Evolutionary conservation across 2,113 vertebrate genomes (phyloP).

Genomic region (Phalacrocorax pelagicus): DNA sequence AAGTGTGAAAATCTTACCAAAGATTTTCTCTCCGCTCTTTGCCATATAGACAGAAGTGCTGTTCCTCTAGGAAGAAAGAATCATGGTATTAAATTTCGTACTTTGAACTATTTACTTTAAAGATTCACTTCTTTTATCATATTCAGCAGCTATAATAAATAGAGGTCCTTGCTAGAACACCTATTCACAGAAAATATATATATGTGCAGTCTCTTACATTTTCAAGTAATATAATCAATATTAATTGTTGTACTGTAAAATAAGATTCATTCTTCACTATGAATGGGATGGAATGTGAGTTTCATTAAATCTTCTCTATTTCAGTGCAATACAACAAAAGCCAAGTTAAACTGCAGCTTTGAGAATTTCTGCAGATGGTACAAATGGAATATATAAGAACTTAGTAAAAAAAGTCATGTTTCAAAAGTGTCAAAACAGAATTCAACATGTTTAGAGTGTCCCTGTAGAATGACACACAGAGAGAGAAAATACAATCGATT

Average conservation of each 20-base stretch:
- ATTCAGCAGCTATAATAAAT: conserved; percentile 3
- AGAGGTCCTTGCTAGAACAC: background rate
- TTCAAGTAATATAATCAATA: conserved; percentile 35
- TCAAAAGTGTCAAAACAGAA: conserved; percentile 21
- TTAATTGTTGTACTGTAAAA: conserved; percentile 35
- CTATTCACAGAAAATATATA: background rate
- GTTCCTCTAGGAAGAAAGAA: background rate
- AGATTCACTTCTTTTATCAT: background rate
- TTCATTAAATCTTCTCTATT: conserved; percentile 34
- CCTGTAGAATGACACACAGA: background rate
- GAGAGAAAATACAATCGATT: background rate
- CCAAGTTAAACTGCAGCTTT: conserved; percentile 16
- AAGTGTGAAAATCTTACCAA: background rate
- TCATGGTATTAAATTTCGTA: background rate
- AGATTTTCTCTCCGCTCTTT: background rate
- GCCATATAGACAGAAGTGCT: background rate
- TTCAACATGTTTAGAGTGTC: background rate
- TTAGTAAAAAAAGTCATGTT: background rate
- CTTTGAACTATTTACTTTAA: conserved; percentile 4
- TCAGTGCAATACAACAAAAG: conserved; percentile 10
- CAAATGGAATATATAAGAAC: conserved; percentile 13
- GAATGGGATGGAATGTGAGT: background rate
- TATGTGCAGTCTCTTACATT: background rate
- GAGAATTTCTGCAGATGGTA: conserved; percentile 26
- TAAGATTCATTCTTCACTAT: background rate